Base-by-base conservation (phyloP, 2,797 vertebrate species). In the Cynopterus sphinx region DNA sequence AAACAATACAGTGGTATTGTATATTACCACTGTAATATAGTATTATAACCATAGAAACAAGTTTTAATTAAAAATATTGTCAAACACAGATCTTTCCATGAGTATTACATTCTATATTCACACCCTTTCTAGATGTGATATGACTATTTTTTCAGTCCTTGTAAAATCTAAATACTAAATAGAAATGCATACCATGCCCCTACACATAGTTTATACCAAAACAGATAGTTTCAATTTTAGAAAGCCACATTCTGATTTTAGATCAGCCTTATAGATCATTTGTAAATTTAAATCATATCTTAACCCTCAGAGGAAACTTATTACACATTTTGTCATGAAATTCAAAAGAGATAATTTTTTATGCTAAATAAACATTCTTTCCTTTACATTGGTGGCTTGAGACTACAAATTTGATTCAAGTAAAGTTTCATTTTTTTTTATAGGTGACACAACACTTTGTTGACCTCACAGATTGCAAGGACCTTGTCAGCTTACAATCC, bases 41-140 rank as follows among this genome's bases (percentile, higher is more conserved):
- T 28, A 41, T 13, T 96, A 31, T 86, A 92, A 88, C 88, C 87
- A 92, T 70, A 70, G 81, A 88, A 94, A 95, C 73, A 94, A 78
- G 49, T 83, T 90, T 88, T 24, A 36, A 59, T 91, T 2, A 87
- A 91, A 97, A 91, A 63, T 94, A 93, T 41, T 93, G 43, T 87
- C 24, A 63, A 89, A 77, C 55, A n/a, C 43, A 84, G 79, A 70
- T n/a, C 2, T 75, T 63, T 88, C 43, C 16, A 26, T 5, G 19
- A 87, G 61, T 49, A 2, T 26, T 59, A n/a, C 67, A 57, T 57
- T 96, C n/a, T 43, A 28, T 24, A 22, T 36, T 74, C 90, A 97
- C 71, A 94, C 75, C 43, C 75, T 90, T 92, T 73, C 59, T 91
- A 78, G 75, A 43, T 87, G 43, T 91, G 83, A 75, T 67, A 12